A percentile compares a stretch with the other conserved stretches of the same genome.
phyloP scores from a whole-genome alignment of 2,888 invertebrate genomes.

The Itoplectis maculator region DNA sequence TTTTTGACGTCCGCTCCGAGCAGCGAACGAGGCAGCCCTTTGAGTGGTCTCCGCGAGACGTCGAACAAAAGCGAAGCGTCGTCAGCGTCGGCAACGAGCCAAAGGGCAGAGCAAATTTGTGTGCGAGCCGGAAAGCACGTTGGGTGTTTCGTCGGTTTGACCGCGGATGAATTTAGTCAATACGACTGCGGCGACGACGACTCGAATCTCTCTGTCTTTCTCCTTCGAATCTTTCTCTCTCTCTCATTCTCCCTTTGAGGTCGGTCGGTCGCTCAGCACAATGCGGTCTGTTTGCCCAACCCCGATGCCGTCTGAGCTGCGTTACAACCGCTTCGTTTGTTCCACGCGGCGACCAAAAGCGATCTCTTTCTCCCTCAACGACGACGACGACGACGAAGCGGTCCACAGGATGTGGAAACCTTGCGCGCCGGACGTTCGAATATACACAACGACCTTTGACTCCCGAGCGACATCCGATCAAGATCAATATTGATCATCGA shows the following conservation, averaged over 20 bases:
- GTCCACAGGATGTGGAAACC: constrained; percentile 32
- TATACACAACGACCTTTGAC: constrained; percentile 68
- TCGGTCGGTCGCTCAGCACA: constrained; percentile 9
- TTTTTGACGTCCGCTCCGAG: not conserved
- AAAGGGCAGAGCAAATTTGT: not conserved
- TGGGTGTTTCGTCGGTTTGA: not conserved
- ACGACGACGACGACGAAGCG: not conserved
- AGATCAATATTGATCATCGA: constrained; percentile 69
- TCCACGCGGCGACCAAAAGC: constrained; percentile 30
- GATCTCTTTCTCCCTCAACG: not conserved
- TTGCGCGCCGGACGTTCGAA: constrained; percentile 39
- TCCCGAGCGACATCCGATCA: constrained; percentile 43
- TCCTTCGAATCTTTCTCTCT: not conserved
- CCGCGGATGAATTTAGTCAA: constrained; percentile 29
- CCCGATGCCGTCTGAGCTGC: constrained; percentile 22
- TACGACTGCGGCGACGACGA: constrained; percentile 67
- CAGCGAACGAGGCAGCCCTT: not conserved
- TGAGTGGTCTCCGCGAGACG: too few species aligned
- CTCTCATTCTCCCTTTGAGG: not conserved
- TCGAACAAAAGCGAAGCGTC: too few species aligned
- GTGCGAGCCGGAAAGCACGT: not conserved
- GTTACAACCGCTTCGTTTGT: constrained; percentile 31
- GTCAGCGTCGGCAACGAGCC: not conserved
- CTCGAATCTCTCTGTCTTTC: constrained; percentile 22
- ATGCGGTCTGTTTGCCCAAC: constrained; percentile 64